A percentile compares a stretch with the other conserved stretches of the same genome.
These are phyloP conservation scores for Stegophylla sp. DNA, from an alignment of 2,888 invertebrate genomes.

Conservation along the genomic window DNA sequence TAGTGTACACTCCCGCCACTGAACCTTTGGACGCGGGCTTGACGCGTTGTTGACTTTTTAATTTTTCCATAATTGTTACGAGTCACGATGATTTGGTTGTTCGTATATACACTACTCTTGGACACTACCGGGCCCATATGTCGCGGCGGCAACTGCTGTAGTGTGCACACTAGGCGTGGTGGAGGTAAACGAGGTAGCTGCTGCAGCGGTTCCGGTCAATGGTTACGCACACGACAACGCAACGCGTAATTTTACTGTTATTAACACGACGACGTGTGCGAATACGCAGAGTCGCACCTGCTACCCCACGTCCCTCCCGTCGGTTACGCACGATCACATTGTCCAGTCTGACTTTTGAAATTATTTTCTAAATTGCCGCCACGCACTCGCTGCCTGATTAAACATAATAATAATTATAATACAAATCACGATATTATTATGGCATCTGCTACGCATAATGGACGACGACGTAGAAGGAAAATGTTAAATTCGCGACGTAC, in stretches of 20 bases:
- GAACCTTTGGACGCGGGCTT: constrained; percentile 41
- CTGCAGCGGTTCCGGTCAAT: constrained; percentile 37
- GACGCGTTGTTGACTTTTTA: constrained; percentile 54
- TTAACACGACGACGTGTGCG: neutral
- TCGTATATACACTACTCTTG: constrained; percentile 33
- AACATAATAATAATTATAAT: constrained; percentile 29
- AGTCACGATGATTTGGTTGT: constrained; percentile 57
- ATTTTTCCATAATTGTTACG: constrained; percentile 52
- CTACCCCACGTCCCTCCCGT: neutral
- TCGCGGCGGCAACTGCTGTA: neutral
- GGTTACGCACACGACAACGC: neutral
- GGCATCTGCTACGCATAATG: constrained; percentile 11
- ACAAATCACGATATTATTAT: constrained; percentile 42
- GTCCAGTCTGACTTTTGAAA: constrained; percentile 12
- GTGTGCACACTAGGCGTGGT: neutral
- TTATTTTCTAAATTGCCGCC: neutral
- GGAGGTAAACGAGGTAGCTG: constrained; percentile 1
- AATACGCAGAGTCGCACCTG: constrained; percentile 26
- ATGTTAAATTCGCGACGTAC: too few species aligned
- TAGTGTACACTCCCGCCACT: constrained; percentile 21
- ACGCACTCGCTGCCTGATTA: neutral
- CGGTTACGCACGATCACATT: neutral
- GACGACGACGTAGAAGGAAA: too few species aligned
- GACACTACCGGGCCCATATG: constrained; percentile 41
- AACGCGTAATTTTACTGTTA: constrained; percentile 24